phyloP scores from a whole-genome alignment of 2,113 vertebrate species.

The Oreochromis aureus region DNA sequence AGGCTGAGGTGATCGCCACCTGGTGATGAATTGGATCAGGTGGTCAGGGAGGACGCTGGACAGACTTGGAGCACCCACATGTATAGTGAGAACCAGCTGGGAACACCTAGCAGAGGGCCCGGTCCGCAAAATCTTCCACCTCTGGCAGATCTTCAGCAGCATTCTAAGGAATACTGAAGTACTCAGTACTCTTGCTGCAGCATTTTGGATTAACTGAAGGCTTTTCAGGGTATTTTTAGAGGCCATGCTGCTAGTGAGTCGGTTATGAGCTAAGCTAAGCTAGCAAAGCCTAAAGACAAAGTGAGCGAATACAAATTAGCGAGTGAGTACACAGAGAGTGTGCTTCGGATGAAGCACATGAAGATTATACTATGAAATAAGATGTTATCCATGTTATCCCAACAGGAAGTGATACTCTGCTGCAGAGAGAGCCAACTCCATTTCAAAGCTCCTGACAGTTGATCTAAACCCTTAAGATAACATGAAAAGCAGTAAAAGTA shows the following conservation, averaged over 20 bases:
- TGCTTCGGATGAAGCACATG: neutral
- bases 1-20: neutral
- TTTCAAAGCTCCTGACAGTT: neutral
- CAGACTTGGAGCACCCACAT: neutral
- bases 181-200: neutral
- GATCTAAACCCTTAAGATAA: neutral
- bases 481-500: neutral
- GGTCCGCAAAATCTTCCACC: neutral
- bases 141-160: neutral
- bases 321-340: neutral
- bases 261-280: neutral
- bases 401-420: neutral
- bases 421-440: accelerated
- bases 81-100: neutral
- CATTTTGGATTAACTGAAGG: neutral
- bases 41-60: neutral
- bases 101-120: neutral
- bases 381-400: neutral
- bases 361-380: neutral
- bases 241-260: neutral
- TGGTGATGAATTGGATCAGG: neutral
- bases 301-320: neutral
- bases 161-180: neutral
- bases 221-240: neutral
- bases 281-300: neutral